Evolutionary conservation across 2,797 vertebrate species (phyloP).

Genomic region (Phaenicophaeus curvirostris): DNA sequence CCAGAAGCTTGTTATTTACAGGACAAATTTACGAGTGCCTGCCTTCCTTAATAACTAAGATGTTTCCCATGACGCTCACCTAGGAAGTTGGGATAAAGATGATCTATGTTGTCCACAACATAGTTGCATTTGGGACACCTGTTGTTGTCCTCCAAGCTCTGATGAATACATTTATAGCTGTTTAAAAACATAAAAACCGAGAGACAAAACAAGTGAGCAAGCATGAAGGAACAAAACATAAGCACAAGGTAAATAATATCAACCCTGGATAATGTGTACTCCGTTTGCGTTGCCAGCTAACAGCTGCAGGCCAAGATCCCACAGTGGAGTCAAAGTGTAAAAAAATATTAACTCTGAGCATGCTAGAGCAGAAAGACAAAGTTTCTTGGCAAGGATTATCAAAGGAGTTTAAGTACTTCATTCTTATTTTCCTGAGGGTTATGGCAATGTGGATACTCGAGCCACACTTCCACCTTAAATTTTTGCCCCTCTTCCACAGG

Average conservation of each 20-base stretch:
- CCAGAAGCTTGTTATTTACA: not conserved
- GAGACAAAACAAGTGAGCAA: constrained; percentile 26
- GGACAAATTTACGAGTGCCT: not conserved
- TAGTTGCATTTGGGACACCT: constrained; percentile 99
- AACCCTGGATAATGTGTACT: not conserved
- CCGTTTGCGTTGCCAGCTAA: not conserved
- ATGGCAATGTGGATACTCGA: not conserved
- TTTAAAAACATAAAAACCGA: not conserved
- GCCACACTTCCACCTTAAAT: not conserved
- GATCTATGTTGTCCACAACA: constrained; percentile 96
- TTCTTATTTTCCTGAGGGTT: not conserved
- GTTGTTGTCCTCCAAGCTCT: constrained; percentile 98
- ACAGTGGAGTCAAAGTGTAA: not conserved
- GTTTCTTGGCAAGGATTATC: not conserved
- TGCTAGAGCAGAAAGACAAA: not conserved
- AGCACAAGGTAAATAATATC: not conserved
- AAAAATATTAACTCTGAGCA: not conserved
- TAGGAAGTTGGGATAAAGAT: constrained; percentile 98
- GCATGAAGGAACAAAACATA: not conserved
- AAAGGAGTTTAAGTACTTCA: not conserved
- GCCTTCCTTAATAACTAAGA: not conserved
- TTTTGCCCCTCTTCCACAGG: not conserved
- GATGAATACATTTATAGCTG: constrained; percentile 98
- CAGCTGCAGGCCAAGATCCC: not conserved
- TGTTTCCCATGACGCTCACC: constrained; percentile 78